Conservation (phyloP, 2,797 vertebrate genomes). For the Macrochelys suwanniensis region DNA sequence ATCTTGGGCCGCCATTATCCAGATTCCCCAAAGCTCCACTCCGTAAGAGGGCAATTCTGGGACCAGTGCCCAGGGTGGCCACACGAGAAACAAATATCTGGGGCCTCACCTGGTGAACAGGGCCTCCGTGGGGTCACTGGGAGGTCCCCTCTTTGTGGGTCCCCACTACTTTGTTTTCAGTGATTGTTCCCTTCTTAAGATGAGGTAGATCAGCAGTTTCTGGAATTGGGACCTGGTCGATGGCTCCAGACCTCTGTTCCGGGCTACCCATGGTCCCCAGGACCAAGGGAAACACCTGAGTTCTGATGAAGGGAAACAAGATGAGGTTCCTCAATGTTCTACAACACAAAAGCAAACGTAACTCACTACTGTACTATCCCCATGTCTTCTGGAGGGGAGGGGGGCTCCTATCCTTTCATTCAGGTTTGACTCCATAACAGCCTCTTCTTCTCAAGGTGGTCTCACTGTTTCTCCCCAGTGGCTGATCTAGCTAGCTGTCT, state of each 20-base stretch:
- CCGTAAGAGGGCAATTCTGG: not conserved
- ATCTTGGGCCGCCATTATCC: not conserved
- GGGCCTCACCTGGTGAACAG: not conserved
- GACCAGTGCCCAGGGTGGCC: not conserved
- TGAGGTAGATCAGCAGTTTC: not conserved
- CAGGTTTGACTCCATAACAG: not conserved
- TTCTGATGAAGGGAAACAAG: not conserved
- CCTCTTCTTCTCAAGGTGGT: not conserved
- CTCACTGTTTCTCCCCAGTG: too few species aligned
- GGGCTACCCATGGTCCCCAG: not conserved
- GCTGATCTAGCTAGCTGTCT: too few species aligned
- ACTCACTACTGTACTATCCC: not conserved
- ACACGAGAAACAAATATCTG: not conserved
- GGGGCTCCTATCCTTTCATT: not conserved
- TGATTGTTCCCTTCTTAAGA: not conserved
- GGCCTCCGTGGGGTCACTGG: not conserved
- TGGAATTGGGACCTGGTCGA: not conserved
- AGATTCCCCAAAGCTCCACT: not conserved
- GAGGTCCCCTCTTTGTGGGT: too few species aligned
- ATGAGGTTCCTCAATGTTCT: not conserved
- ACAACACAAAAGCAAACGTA: not conserved
- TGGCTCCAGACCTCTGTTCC: not conserved
- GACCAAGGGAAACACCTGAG: not conserved
- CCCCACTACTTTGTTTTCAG: not conserved
- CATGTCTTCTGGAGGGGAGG: not conserved